Conservation (phyloP, 2,888 invertebrate genomes). For the Acleris laterana region DNA sequence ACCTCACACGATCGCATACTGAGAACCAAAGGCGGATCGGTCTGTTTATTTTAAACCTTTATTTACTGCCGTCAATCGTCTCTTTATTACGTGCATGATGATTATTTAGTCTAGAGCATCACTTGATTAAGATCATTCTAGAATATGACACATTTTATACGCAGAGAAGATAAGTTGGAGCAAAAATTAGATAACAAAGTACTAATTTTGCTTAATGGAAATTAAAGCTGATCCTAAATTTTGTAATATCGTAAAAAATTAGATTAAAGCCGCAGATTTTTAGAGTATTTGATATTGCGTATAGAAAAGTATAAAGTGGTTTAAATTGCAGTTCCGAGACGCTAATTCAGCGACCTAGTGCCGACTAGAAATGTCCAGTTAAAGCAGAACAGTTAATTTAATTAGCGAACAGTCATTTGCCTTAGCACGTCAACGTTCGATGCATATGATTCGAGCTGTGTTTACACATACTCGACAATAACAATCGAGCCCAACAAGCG, state of each 20-base stretch:
- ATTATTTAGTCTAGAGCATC: conserved; percentile 14
- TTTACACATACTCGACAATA: conserved; percentile 72
- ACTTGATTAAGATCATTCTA: neutral
- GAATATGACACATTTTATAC: too few relatives aligned
- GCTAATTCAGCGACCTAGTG: conserved; percentile 32
- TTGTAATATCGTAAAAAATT: too few relatives aligned
- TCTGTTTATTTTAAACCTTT: conserved; percentile 31
- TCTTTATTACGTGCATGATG: conserved; percentile 6
- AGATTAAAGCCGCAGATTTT: too few relatives aligned
- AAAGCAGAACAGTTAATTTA: conserved; percentile 44
- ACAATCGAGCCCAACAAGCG: conserved; percentile 54
- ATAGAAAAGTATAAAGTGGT: conserved; percentile 13
- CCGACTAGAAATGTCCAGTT: conserved; percentile 36
- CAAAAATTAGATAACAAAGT: too few relatives aligned
- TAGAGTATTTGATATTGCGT: neutral
- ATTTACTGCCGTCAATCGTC: conserved; percentile 39
- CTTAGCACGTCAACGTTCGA: conserved; percentile 47
- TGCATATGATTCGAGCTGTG: conserved; percentile 58
- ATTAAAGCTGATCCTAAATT: too few relatives aligned
- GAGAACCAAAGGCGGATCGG: conserved; percentile 45
- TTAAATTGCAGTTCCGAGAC: conserved; percentile 28
- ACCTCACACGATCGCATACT: conserved; percentile 61
- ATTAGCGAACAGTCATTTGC: conserved; percentile 40
- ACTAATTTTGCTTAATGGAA: too few relatives aligned
- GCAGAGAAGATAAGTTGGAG: too few relatives aligned